phyloP scores from a whole-genome alignment of 2,888 invertebrate genomes.

The Cantharis flavilabris region DNA sequence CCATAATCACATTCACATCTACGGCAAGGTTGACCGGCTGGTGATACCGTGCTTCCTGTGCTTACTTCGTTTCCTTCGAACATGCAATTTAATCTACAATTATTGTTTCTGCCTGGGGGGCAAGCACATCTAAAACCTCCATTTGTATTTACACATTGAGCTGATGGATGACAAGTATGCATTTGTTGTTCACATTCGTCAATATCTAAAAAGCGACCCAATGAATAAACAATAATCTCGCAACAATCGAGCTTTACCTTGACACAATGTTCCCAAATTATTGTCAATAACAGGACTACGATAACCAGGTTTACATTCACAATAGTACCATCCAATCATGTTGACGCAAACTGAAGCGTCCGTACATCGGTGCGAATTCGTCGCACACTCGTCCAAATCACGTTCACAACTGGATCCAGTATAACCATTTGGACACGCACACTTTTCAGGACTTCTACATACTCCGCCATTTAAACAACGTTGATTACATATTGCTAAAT shows the following conservation, averaged over 20 bases:
- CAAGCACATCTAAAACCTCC: conserved; percentile 82
- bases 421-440: conserved; percentile 82
- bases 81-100: conserved; percentile 75
- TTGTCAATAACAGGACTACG: conserved; percentile 62
- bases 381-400: conserved; percentile 84
- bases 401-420: conserved; percentile 82
- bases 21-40: conserved; percentile 56
- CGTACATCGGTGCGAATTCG: conserved; percentile 73
- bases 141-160: conserved; percentile 78
- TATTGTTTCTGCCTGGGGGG: conserved; percentile 55
- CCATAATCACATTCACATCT: conserved; percentile 62
- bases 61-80: conserved; percentile 69
- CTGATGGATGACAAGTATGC: conserved; percentile 80
- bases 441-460: conserved; percentile 76
- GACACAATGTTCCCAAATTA: conserved; percentile 68
- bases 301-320: conserved; percentile 82
- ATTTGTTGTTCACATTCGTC: conserved; percentile 79
- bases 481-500: conserved; percentile 78
- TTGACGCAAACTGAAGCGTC: conserved; percentile 81
- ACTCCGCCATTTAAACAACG: conserved; percentile 84
- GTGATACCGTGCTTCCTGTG: conserved; percentile 61
- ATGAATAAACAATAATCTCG: background rate
- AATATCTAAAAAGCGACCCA: conserved; percentile 64
- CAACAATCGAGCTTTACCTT: conserved; percentile 57
- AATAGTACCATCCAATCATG: conserved; percentile 89